These are phyloP conservation scores for Lagenorhynchus albirostris DNA, from an alignment of 2,113 vertebrate genomes.

Conservation along the genomic window DNA sequence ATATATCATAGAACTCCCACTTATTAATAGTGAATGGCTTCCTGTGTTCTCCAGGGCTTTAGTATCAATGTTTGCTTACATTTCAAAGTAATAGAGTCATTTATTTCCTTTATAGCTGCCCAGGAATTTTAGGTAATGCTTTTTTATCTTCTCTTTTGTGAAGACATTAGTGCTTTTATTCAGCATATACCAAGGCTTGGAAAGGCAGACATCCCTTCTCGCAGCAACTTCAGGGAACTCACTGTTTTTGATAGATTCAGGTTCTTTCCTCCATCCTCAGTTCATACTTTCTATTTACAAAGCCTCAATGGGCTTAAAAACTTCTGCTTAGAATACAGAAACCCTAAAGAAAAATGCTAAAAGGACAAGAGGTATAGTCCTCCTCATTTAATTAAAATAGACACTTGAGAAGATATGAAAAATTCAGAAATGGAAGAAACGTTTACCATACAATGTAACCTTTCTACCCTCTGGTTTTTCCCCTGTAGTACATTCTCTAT, in stretches of 20 bases:
- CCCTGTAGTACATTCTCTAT: neutral
- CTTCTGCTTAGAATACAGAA: neutral
- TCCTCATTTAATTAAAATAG: neutral
- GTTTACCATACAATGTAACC: neutral
- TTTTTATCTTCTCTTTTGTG: conserved; percentile 54
- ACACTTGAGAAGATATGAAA: neutral
- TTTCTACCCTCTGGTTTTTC: neutral
- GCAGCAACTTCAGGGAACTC: neutral
- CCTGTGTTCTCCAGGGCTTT: conserved; percentile 37
- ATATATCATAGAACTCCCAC: conserved; percentile 21
- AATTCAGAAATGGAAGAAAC: neutral
- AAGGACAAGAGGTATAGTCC: neutral
- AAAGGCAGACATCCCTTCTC: neutral
- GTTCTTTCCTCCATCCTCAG: neutral
- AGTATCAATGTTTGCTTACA: conserved; percentile 47
- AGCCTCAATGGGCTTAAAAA: neutral
- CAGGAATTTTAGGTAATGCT: conserved; percentile 54
- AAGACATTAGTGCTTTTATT: conserved; percentile 35
- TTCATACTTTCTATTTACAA: conserved; percentile 14
- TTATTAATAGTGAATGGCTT: conserved; percentile 48
- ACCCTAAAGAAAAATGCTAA: neutral
- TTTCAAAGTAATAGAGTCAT: conserved; percentile 60
- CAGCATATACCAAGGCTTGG: neutral
- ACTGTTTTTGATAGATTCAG: conserved; percentile 38
- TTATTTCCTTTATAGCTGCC: conserved; percentile 58